These are phyloP conservation scores for Equus przewalskii DNA, from an alignment of 2,113 vertebrate species.

Conservation along the genomic window DNA sequence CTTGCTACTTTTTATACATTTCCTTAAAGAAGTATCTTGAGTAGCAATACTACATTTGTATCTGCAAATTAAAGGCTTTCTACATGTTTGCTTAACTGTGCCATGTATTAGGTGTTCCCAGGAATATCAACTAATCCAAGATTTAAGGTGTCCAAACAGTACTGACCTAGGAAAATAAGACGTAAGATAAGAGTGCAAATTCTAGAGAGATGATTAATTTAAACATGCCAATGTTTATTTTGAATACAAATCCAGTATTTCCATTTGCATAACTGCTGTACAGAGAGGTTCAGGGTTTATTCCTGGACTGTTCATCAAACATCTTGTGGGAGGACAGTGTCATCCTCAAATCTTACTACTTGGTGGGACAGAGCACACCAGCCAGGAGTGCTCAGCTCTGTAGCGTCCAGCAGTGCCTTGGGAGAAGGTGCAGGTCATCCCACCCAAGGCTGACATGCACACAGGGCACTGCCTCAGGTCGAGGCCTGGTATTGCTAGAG, in stretches of 20 bases:
- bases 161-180: background rate
- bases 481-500: background rate
- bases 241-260: too few relatives aligned
- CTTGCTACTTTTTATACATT: background rate
- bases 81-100: background rate
- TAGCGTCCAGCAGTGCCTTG: background rate
- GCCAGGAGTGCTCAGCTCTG: background rate
- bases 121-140: background rate
- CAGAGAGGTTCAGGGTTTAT: background rate
- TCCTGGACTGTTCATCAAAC: background rate
- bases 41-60: background rate
- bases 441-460: background rate
- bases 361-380: background rate
- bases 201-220: background rate
- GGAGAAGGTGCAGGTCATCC: background rate
- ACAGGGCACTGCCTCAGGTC: too few relatives aligned
- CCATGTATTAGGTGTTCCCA: background rate
- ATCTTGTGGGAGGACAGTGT: background rate
- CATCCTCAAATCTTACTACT: background rate
- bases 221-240: background rate
- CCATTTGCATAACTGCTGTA: background rate
- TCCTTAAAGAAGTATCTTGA: background rate
- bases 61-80: background rate
- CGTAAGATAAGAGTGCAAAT: fast-evolving
- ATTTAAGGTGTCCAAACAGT: background rate